Base-by-base conservation (phyloP, 2,797 vertebrate species). In the Halcyon smyrnensis region DNA sequence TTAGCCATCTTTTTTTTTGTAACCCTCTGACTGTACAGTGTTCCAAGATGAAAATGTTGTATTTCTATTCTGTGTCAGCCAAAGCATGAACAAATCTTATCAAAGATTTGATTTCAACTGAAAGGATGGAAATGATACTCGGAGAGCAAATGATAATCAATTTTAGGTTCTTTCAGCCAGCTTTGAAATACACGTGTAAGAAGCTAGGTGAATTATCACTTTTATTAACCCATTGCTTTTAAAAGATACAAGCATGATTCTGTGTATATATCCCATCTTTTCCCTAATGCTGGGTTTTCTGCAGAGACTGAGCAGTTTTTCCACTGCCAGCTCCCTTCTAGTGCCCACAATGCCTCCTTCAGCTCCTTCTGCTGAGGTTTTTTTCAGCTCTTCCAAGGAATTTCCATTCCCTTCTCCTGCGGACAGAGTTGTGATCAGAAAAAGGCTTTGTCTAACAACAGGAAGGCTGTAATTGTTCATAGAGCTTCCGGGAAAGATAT, bases 381-480 rank as follows among this genome's bases (percentile, higher is more conserved):
- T 91, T 84, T 89, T 65, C 85, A 94, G 36, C 34, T 80, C 56
- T 94, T 90, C 30, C 56, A 68, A 95, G 46, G 64, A 77, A 85
- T 77, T 92, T 53, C 54, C 53, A 84, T 93, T 94, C 79, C 28
- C 18, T 93, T 90, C 74, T 85, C 48, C 43, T 59, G 43, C 7
- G 19, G 83, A 95, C 77, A 84, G 74, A 90, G 46, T 63, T 94
- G 87, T 56, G 74, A 81, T 87, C 86, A 76, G 74, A 79, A 84
- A 88, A 89, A 87, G 63, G 39, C 77, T 96, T 96, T 84, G 88
- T 92, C 86, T 86, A 93, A 63, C 54, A 93, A 92, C 94, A 94
- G 92, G 94, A 97, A 96, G 64, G 88, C 74, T 84, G 75, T 36
- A 69, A 95, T 93, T 96, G 93, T 96, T 94, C 92, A 59, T 87